Evolutionary conservation across 2,888 invertebrate genomes (phyloP), one percentile per base, ranked within the genome.

Genomic region (Sinopyrophorus schimmeli): DNA sequence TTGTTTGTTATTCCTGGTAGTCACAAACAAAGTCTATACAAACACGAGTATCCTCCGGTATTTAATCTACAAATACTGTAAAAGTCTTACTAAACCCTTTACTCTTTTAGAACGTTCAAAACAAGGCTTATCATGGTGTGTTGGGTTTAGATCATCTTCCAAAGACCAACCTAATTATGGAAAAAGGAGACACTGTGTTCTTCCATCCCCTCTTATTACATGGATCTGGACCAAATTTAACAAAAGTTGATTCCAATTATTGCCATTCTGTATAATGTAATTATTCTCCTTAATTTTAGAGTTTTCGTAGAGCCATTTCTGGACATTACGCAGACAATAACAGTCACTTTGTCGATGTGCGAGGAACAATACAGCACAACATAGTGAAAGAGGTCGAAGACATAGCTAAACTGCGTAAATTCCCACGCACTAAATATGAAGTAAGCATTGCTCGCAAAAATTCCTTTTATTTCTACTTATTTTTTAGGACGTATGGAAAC

Each of bases 161-260:
- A 10, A 16, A n/a, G 3, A 2, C 9, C 2, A 5, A 86, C 59
- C 74, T 92, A 7, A 80, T 82, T 56, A 92, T 92, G 90, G 80
- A 84, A 37, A 85, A 86, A 5, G 92, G 92, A 0, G 92, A 93
- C 69, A 92, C 92, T 0, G 86, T 90, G 5, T 87, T 93, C 74
- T 89, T 93, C 70, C 91, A 92, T 73, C 91, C 92, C 0, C 68
- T 87, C n/a, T 71, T 93, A 6, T 78, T 93, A 21, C 93, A 93
- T 67, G 92, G 92, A 2, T 92, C 92, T 0, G 89, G 92, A 11
- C 80, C 85, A 15, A 93, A 93, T 69, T 73, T 73, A 23, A 84
- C 89, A 0, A 76, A 80, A 64, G 86, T 83, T 64, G 39, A 6
- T 9, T 26, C 5, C 10, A 9, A 26, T 9, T 9, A 26, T 10